A percentile compares a stretch with the other conserved stretches of the same genome.
Conservation (phyloP, 1,140 invertebrate species). For the Bombus superbus region DNA sequence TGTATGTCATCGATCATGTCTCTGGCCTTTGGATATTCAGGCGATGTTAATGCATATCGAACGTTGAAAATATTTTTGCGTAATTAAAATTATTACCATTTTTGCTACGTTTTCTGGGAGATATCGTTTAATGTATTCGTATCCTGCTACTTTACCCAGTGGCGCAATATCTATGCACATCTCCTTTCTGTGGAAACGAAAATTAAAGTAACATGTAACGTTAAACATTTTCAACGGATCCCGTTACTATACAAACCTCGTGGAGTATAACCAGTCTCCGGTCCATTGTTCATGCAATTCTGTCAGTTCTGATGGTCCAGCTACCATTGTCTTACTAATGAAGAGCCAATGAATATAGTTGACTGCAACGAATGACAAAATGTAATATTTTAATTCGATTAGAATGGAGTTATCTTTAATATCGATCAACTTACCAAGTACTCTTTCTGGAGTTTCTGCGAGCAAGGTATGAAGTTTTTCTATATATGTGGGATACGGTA, state of each 20-base stretch:
- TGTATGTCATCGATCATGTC: constrained; percentile 66
- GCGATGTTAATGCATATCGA: too few species aligned
- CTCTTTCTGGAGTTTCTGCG: neutral
- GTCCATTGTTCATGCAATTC: neutral
- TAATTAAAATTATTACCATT: constrained; percentile 23
- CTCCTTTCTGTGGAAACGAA: neutral
- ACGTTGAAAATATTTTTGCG: too few species aligned
- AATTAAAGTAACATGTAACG: neutral
- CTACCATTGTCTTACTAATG: neutral
- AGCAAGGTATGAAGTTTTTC: neutral
- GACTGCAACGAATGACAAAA: neutral
- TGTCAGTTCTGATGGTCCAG: neutral
- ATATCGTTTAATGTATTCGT: constrained; percentile 22
- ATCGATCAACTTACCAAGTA: neutral
- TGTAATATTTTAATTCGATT: neutral
- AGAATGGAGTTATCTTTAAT: neutral
- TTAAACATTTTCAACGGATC: neutral
- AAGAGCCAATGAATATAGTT: constrained; percentile 37
- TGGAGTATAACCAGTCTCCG: fast-evolving
- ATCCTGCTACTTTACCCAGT: neutral
- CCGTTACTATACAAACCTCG: neutral
- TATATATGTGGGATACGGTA: neutral
- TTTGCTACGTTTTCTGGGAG: constrained; percentile 19
- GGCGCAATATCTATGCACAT: neutral
- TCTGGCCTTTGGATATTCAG: constrained; percentile 35